Evolutionary conservation across 2,113 vertebrate species (phyloP), one percentile per base, ranked within the genome.

Genomic region (Cisticola juncidis): DNA sequence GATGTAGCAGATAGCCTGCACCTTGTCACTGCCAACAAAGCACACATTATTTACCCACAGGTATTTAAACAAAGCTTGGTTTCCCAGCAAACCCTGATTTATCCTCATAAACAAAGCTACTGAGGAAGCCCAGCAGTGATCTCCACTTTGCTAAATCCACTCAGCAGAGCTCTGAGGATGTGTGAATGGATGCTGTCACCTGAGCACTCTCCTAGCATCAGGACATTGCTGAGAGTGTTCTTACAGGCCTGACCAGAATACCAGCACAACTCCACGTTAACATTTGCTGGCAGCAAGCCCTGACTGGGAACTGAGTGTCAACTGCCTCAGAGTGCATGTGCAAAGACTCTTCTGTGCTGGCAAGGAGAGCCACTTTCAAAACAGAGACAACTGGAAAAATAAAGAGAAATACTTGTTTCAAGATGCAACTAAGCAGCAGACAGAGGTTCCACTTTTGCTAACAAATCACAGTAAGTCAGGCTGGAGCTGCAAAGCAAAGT

Each of bases 1-100:
- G 28, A 99, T 96, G 96, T 99, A 99, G 45, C 98, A 98, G 88
- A 99, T 68, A 14, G 99, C 98, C 98, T 99, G 99, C 36, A 99
- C 99, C 26, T 98, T 98, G 96, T 99, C 99, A 84, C 99, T 99
- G 97, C 7, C 23, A 95, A 93, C 5, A 61, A 78, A 84, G 60
- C 26, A 95, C 16, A 86, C 3, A 8, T 17, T 10, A 15, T 70
- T 96, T 73, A 91, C n/a, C 28, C 20, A 76, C 2, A 71, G 57
- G 69, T 4, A 57, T 5, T 77, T 48, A 58, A 66, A 74, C 20
- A 82, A 40, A 85, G 26, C 17, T 50, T 31, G 28, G 15, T 61
- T 84, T 54, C 65, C 54, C 62, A 94, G 58, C 6, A 95, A 93
- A 65, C 5, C 21, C 50, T 4, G 3, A n/a, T 58, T 70, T 33